Percentiles rank a stretch among this genome's conserved stretches.
These are phyloP conservation scores for Nezara viridula DNA, from an alignment of 2,888 invertebrate genomes.

Conservation along the genomic window DNA sequence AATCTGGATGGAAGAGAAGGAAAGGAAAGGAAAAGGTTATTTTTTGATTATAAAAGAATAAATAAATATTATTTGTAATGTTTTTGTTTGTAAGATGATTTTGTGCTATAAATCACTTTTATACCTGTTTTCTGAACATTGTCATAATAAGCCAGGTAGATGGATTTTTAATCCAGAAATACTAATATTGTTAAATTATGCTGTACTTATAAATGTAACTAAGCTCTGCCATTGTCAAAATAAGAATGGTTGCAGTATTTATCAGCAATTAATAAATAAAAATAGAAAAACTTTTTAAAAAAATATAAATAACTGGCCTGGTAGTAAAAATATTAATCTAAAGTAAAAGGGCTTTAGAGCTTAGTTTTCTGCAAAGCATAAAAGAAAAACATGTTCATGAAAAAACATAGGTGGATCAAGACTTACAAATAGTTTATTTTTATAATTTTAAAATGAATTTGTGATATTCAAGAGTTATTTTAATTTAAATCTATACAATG, in stretches of 20 bases:
- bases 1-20: not conserved
- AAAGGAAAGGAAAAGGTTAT: not conserved
- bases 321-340: not conserved
- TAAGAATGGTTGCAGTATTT: not conserved
- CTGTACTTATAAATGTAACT: not conserved
- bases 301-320: not conserved
- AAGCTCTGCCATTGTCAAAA: not conserved
- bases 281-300: not conserved
- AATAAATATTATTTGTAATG: not conserved
- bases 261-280: not conserved
- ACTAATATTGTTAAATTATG: not conserved
- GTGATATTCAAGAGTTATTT: not conserved
- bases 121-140: not conserved
- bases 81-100: not conserved
- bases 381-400: not conserved
- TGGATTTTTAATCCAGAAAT: not conserved
- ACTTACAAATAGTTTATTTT: not conserved
- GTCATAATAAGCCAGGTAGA: not conserved
- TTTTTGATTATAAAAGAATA: conserved; percentile 36
- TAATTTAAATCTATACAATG: conserved; percentile 36
- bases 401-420: not conserved
- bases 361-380: not conserved
- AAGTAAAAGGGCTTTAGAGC: not conserved
- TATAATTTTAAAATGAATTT: not conserved
- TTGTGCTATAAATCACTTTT: conserved; percentile 17